Percentiles rank a stretch among this genome's conserved stretches.
Conservation (phyloP, 2,113 vertebrate species). For the Pollimyrus isidori region DNA sequence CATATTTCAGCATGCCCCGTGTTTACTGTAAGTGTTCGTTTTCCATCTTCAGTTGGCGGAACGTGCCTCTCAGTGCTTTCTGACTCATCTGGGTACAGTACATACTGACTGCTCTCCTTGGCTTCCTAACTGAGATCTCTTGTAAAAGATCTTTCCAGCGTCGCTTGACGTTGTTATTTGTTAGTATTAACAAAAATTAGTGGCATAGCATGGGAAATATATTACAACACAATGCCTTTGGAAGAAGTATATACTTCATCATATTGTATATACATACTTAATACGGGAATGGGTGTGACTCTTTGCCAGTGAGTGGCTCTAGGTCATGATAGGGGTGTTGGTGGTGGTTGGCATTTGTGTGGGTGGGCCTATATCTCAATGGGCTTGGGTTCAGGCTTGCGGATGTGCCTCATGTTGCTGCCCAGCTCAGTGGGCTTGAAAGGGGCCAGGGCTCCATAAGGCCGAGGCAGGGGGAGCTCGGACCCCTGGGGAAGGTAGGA, state of each 20-base stretch:
- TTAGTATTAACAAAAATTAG: neutral
- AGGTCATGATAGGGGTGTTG: neutral
- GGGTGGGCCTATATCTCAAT: slow-evolving; percentile 58
- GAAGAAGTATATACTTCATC: neutral
- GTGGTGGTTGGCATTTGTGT: neutral
- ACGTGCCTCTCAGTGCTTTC: neutral
- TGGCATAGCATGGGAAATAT: neutral
- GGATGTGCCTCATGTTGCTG: slow-evolving; percentile 67
- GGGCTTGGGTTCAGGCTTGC: slow-evolving; percentile 64
- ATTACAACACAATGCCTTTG: neutral
- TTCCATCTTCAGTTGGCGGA: neutral
- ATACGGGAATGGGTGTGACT: neutral
- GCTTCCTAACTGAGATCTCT: neutral
- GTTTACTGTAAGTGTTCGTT: neutral
- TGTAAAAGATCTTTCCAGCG: neutral
- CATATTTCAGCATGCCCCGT: neutral
- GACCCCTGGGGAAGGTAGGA: slow-evolving; percentile 62
- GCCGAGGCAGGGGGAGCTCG: slow-evolving; percentile 65
- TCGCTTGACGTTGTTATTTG: neutral
- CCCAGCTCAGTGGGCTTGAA: slow-evolving; percentile 68
- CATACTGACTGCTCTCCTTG: neutral
- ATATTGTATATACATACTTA: neutral
- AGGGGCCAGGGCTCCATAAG: slow-evolving; percentile 68
- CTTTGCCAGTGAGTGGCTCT: neutral
- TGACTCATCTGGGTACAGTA: neutral